These are phyloP conservation scores for Eupithecia tripunctaria DNA, from an alignment of 2,888 invertebrate species.

Conservation along the genomic window DNA sequence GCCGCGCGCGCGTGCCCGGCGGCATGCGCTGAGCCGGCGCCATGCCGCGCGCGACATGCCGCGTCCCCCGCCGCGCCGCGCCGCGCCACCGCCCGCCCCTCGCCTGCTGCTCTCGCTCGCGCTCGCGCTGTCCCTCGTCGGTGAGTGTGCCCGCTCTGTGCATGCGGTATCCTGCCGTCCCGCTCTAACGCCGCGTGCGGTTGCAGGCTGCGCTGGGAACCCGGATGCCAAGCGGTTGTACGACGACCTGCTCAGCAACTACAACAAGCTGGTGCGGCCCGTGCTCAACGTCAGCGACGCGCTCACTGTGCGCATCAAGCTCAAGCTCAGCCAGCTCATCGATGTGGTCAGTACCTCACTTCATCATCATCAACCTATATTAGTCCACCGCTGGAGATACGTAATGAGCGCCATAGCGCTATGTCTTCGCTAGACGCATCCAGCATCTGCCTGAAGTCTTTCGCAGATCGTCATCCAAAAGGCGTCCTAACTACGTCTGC, in stretches of 20 bases:
- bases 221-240: constrained; percentile 98
- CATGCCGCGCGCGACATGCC: constrained; percentile 74
- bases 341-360: constrained; percentile 96
- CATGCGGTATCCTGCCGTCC: neutral
- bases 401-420: too few species aligned
- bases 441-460: too few species aligned
- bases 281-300: constrained; percentile 98
- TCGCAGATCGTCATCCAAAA: too few species aligned
- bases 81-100: constrained; percentile 64
- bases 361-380: too few species aligned
- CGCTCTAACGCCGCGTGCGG: neutral
- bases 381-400: too few species aligned
- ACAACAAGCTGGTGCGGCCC: constrained; percentile 98
- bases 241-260: constrained; percentile 97
- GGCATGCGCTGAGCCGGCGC: constrained; percentile 75
- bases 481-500: too few species aligned
- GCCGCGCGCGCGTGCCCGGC: constrained; percentile 58
- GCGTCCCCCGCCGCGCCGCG: constrained; percentile 64
- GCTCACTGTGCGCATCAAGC: constrained; percentile 96
- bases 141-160: constrained; percentile 38
- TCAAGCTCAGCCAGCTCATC: constrained; percentile 97
- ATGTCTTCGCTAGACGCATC: too few species aligned
- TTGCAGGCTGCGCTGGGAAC: constrained; percentile 93
- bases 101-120: constrained; percentile 69
- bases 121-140: constrained; percentile 57